Evolutionary conservation across 2,113 vertebrate species (phyloP).

Genomic region (Pardalotus punctatus): DNA sequence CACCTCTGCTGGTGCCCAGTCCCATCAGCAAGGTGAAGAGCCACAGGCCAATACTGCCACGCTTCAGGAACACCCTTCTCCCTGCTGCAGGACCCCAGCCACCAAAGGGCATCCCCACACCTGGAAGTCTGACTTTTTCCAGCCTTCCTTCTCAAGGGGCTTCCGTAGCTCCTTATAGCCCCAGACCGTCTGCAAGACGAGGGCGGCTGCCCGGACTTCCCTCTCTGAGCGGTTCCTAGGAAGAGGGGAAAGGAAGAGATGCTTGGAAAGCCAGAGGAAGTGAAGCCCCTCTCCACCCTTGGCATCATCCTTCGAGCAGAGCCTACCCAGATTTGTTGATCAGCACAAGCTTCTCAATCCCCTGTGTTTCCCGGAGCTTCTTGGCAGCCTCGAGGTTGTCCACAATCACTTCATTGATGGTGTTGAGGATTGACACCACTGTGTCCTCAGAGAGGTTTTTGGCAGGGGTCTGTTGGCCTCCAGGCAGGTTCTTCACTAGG

Average conservation of each 20-base stretch:
- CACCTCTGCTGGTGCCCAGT: not conserved
- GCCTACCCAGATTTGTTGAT: constrained; percentile 91
- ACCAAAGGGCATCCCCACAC: constrained; percentile 47
- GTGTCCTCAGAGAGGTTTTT: constrained; percentile 87
- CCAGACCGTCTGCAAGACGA: constrained; percentile 92
- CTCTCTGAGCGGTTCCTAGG: constrained; percentile 91
- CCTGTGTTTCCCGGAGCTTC: constrained; percentile 86
- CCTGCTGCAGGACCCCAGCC: not conserved
- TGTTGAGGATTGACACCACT: constrained; percentile 88
- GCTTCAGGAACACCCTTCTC: not conserved
- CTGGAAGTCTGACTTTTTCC: constrained; percentile 97
- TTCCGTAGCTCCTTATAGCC: constrained; percentile 92
- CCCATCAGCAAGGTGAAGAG: not conserved
- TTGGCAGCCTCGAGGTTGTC: constrained; percentile 91
- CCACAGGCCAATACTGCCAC: not conserved
- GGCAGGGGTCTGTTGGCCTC: constrained; percentile 84
- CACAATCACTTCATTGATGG: constrained; percentile 88
- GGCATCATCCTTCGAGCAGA: not conserved
- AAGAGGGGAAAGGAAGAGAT: not conserved
- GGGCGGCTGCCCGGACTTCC: constrained; percentile 90
- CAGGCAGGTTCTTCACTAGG: constrained; percentile 87
- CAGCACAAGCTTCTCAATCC: constrained; percentile 91
- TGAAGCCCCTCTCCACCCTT: not conserved
- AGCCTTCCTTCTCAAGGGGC: constrained; percentile 93
- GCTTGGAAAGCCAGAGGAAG: not conserved